These are phyloP conservation scores for Sturnira hondurensis DNA, from an alignment of 2,113 vertebrate species.

Conservation along the genomic window DNA sequence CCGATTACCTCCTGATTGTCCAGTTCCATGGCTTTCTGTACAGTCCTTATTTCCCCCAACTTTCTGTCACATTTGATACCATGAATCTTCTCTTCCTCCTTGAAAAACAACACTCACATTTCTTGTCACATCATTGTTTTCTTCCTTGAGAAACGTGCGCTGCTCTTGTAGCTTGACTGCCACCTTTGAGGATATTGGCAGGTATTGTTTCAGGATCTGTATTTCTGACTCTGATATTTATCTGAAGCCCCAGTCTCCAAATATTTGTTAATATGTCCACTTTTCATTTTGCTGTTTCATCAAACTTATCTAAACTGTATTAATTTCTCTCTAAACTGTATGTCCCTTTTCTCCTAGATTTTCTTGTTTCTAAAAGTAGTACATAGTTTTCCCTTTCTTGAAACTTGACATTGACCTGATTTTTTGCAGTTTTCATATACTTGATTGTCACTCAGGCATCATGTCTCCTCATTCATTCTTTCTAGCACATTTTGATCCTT, in stretches of 20 bases:
- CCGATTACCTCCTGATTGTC: not conserved
- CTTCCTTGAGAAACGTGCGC: not conserved
- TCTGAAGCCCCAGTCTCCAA: not conserved
- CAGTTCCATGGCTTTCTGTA: not conserved
- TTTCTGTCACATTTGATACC: not conserved
- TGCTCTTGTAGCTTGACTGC: not conserved
- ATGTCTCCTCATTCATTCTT: not conserved
- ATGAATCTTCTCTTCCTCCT: not conserved
- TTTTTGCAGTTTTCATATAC: not conserved
- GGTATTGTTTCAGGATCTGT: not conserved
- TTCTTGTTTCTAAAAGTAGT: constrained; percentile 4
- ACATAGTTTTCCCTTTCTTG: not conserved
- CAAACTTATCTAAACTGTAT: not conserved
- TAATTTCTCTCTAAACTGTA: not conserved
- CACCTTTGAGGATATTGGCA: not conserved
- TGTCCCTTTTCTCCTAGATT: not conserved
- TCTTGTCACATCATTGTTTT: not conserved
- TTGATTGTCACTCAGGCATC: not conserved
- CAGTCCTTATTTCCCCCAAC: not conserved
- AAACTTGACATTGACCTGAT: not conserved
- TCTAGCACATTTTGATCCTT: not conserved
- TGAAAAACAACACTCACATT: not conserved
- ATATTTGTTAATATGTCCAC: not conserved
- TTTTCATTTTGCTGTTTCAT: not conserved
- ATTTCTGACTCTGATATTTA: not conserved